Evolutionary conservation across 2,888 invertebrate genomes (phyloP), one percentile per base, ranked within the genome.

Genomic region (Leptinotarsa peninsularis): DNA sequence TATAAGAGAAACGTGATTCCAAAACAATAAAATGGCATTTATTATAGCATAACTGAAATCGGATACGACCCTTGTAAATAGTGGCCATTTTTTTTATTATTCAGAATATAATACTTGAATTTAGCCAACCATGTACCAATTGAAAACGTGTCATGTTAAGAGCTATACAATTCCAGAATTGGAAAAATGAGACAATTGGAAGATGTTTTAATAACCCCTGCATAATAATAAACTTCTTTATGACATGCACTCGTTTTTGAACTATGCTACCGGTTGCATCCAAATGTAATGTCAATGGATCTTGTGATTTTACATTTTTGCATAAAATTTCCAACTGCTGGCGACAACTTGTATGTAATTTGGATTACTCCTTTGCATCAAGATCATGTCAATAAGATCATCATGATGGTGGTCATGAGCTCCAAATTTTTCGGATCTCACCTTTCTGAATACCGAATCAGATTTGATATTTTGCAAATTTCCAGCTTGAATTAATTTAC

Each of bases 391-490:
- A 3, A 72, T 15, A 13, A 72, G 4, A 18, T 72, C 72, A 66
- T 72, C 66, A 27, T 27, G 27, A 27, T 27, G 27, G 1, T 67
- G 49, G 52, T 72, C 72, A 27, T 52, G 14, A 15, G 50, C 49
- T 10, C 67, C 67, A 43, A 67, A 49, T 14, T 49, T 67, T 50
- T 58, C 18, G 18, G 18, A 18, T 18, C 18, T 18, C 18, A 18
- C 18, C 18, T 18, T 18, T 18, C 18, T 18, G 33, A 71, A 49
- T 23, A 71, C 71, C 18, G 49, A 49, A 49, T 71, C 71, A 43
- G 71, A 72, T 18, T 54, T 72, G 7, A 72, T 72, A 4, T 14
- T 43, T 27, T 72, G 72, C 17, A 72, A 18, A 66, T 72, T 72
- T 27, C 72, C 72, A 66, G 56, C 72, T n/a, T 23, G 23, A 18